Evolutionary conservation across 30 jellyfish, hydroid and myxozoan species (phyloP), one percentile per base, ranked within the genome.

Genomic region (Calvadosia cruxmelitensis): DNA sequence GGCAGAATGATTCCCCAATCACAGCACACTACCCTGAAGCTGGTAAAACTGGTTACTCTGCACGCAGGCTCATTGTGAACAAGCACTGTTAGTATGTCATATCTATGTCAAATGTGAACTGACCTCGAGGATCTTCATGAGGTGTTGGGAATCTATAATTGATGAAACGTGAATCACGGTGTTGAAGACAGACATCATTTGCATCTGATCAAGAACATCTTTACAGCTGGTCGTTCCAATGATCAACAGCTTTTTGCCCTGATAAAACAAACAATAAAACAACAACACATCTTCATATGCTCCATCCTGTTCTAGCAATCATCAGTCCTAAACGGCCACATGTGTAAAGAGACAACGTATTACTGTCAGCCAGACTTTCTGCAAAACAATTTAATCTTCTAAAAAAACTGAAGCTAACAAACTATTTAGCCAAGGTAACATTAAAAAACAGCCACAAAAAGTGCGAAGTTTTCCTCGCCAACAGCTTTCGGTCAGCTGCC

Each of bases 221-320:
- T 70, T 53, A 66, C 95, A 72, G 78, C 96, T 92, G 23, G 96
- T 78, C 3, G 99, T 92, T 0, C 93, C 95, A 63, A 83, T 79
- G 7, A 92, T 80, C 31, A 92, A 81, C 31, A 92, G 80, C 52
- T 84, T 92, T n/a, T 84, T 79, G 26, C 92, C 89, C 82, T 76
- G 70, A 2, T 50, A 53, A 7, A 52, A n/a, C n/a, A n/a, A n/a
- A n/a, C n/a, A n/a, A n/a, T n/a, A n/a, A n/a, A n/a, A n/a, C n/a
- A n/a, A n/a, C n/a, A n/a, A n/a, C n/a, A n/a, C n/a, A n/a, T n/a
- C n/a, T n/a, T n/a, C n/a, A n/a, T n/a, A n/a, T n/a, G n/a, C n/a
- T n/a, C n/a, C n/a, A n/a, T n/a, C n/a, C n/a, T n/a, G n/a, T n/a
- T n/a, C n/a, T n/a, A n/a, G n/a, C n/a, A n/a, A n/a, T n/a, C n/a